Conservation (phyloP, 1,140 invertebrate species). For the Eriocheir sinensis region DNA sequence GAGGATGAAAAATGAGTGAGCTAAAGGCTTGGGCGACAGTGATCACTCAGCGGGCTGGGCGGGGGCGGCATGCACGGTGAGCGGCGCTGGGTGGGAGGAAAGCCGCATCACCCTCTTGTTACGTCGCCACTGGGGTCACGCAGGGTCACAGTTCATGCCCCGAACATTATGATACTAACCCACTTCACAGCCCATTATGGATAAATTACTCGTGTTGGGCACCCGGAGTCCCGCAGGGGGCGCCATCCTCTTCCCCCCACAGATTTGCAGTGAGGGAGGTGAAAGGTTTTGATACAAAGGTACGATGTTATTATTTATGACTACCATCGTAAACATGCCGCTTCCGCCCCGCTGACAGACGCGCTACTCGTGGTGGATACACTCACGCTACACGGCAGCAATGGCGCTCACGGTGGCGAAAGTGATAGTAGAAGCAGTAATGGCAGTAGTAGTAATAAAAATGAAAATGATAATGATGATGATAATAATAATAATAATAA, state of each 20-base stretch:
- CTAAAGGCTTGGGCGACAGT: not conserved
- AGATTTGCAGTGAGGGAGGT: not conserved
- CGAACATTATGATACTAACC: conserved; percentile 77
- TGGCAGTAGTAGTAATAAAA: not conserved
- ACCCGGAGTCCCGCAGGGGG: conserved; percentile 30
- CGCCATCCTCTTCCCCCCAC: conserved; percentile 1
- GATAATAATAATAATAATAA: not conserved
- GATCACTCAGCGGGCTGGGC: not conserved
- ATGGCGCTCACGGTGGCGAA: not conserved
- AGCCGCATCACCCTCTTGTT: not conserved
- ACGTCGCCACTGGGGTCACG: conserved; percentile 49
- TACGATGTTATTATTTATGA: not conserved
- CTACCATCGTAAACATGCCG: not conserved
- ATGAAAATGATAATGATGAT: not conserved
- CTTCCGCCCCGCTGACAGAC: not conserved
- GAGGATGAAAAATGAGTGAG: not conserved
- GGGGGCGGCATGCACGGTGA: not conserved
- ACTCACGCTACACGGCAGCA: too few species aligned
- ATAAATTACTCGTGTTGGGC: conserved; percentile 65
- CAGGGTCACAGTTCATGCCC: conserved; percentile 65
- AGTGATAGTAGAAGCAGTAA: too few species aligned
- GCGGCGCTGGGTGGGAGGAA: not conserved
- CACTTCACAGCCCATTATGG: conserved; percentile 76
- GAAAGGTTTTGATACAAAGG: conserved; percentile 25
- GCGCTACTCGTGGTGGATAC: too few species aligned